phyloP scores from a whole-genome alignment of 2,797 vertebrate genomes.

The Darevskia mixta region DNA sequence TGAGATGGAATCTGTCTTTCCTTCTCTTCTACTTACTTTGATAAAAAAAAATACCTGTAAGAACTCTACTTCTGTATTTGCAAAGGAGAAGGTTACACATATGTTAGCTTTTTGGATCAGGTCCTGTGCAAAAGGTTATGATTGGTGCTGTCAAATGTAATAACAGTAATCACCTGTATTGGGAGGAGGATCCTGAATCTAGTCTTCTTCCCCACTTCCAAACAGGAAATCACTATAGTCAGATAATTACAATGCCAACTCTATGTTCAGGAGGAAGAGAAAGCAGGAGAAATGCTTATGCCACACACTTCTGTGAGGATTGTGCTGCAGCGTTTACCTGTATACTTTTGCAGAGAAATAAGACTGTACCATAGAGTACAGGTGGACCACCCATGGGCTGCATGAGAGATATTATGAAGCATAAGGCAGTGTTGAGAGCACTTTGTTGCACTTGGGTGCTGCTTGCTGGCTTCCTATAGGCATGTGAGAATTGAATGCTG shows the following conservation, averaged over 20 bases:
- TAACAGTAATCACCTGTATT: background rate
- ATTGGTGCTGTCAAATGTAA: background rate
- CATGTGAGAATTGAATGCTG: too few relatives aligned
- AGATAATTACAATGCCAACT: background rate
- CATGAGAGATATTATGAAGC: too few relatives aligned
- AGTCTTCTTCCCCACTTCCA: background rate
- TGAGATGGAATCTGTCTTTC: conserved; percentile 5
- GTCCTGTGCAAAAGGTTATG: background rate
- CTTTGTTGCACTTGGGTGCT: too few relatives aligned
- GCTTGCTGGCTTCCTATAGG: too few relatives aligned
- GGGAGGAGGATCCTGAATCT: background rate
- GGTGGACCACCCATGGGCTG: too few relatives aligned
- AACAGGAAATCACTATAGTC: background rate
- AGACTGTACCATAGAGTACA: too few relatives aligned
- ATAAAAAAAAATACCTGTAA: background rate
- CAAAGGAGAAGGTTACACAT: background rate
- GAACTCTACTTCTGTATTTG: conserved; percentile 3
- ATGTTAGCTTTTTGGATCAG: background rate
- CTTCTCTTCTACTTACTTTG: conserved; percentile 24
- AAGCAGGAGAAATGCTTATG: background rate
- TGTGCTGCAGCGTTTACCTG: too few relatives aligned
- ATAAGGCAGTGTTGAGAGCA: too few relatives aligned
- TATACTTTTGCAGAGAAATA: too few relatives aligned
- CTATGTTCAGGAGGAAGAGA: background rate
- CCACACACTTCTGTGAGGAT: background rate